A percentile compares a stretch with the other conserved stretches of the same genome.
These are phyloP conservation scores for Apostichopus parvimensis DNA, from an alignment of 35 echinoderm and acorn worm genomes.

Conservation along the genomic window DNA sequence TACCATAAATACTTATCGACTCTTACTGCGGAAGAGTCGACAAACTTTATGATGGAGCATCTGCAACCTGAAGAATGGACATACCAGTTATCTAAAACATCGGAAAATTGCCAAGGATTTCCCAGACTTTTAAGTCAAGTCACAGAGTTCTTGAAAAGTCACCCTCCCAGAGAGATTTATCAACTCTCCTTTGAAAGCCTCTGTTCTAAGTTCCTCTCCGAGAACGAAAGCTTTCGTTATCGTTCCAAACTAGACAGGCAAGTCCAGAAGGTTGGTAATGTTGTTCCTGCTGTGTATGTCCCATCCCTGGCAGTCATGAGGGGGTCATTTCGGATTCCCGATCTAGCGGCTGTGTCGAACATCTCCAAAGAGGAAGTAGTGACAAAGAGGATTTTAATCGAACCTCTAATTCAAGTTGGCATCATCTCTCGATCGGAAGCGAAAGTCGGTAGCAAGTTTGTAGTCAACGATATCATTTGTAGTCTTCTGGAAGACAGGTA, in stretches of 20 bases:
- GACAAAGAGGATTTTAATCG: slow-evolving; percentile 5
- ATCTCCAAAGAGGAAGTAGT: background rate
- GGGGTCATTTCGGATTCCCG: slow-evolving; percentile 14
- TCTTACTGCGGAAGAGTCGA: background rate
- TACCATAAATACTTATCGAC: background rate
- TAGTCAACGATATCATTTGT: slow-evolving; percentile 31
- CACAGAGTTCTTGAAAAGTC: background rate
- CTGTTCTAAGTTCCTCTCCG: background rate
- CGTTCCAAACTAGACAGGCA: background rate
- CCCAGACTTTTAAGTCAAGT: slow-evolving; percentile 8
- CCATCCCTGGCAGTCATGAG: slow-evolving; percentile 1
- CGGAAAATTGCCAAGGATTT: slow-evolving; percentile 26
- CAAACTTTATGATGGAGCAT: slow-evolving; percentile 7
- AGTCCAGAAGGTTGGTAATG: background rate
- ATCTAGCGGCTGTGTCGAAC: slow-evolving; percentile 9
- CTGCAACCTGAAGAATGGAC: slow-evolving; percentile 34
- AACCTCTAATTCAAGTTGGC: slow-evolving; percentile 8
- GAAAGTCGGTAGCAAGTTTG: background rate
- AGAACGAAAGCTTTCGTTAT: background rate
- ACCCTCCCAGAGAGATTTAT: background rate
- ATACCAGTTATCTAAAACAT: background rate
- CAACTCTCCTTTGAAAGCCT: background rate
- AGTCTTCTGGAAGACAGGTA: slow-evolving; percentile 38
- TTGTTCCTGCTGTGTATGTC: background rate
- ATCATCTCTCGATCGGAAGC: slow-evolving; percentile 3